Evolutionary conservation across 2,113 vertebrate genomes (phyloP), one percentile per base, ranked within the genome.

Genomic region (Limanda limanda): DNA sequence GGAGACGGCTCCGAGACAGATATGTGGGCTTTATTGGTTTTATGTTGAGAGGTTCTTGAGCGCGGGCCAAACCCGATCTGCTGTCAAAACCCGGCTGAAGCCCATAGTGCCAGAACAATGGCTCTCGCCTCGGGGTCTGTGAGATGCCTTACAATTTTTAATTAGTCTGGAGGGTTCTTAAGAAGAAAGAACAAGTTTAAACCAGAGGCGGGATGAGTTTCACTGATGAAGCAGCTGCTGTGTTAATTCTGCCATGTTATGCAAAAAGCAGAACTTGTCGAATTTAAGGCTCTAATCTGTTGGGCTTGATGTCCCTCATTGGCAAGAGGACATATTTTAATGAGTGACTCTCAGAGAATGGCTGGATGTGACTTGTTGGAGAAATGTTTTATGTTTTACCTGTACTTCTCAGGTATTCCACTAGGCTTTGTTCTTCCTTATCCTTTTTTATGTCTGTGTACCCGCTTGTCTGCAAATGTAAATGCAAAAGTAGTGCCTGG

Each of bases 281-380:
- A 61, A 52, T 57, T 83, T 62, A 77, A 64, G 66, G 18, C 65
- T 40, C 5, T 82, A 77, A 87, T 88, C 83, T 66, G 58, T 87
- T 78, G 73, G 55, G 27, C 42, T 25, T 57, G 62, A 79, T 54
- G 14, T 20, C 74, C 64, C 61, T 79, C 51, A 31, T 88, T 64
- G 77, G 60, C 45, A 85, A 24, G 25, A 2, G 20, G 60, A 57
- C 14, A 37, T 64, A 60, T 85, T 57, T 82, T 81, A 74, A 85
- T 70, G 40, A 64, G 65, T 45, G 37, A 37, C 24, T 69, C 40
- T 1, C 8, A 31, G 47, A 47, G 69, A 72, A 64, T 18, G 31
- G 20, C 3, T 58, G 51, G 47, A 65, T 72, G 57, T 76, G 47
- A 74, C 85, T 70, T 80, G 56, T 74, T 60, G 24, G n/a, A 20